Percentiles rank a stretch among this genome's conserved stretches.
phyloP scores from a whole-genome alignment of 2,888 invertebrate genomes.

The Charanyca ferruginea region DNA sequence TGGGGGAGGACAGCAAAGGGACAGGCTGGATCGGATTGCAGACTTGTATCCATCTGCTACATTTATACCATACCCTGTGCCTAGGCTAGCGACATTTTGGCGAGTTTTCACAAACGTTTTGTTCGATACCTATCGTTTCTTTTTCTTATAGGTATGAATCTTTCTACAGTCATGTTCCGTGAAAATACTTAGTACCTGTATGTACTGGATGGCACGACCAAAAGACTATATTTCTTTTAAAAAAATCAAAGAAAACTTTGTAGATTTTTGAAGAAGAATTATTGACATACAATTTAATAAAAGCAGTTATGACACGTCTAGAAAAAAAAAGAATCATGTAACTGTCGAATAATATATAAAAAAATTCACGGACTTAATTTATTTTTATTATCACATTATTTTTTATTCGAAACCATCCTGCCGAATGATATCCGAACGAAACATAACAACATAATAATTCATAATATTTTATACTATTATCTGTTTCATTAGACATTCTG shows the following conservation, averaged over 20 bases:
- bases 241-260: slow-evolving; percentile 12
- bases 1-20: too few relatives aligned
- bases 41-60: too few relatives aligned
- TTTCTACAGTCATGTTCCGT: too few relatives aligned
- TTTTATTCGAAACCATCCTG: slow-evolving; percentile 67
- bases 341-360: slow-evolving; percentile 52
- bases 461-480: slow-evolving; percentile 66
- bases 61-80: too few relatives aligned
- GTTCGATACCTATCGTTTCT: too few relatives aligned
- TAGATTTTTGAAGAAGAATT: slow-evolving; percentile 26
- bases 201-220: slow-evolving; percentile 12
- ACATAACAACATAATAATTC: slow-evolving; percentile 68
- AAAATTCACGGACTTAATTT: slow-evolving; percentile 55
- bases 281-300: slow-evolving; percentile 56
- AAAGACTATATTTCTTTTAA: background rate
- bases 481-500: slow-evolving; percentile 48
- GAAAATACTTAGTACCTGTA: background rate
- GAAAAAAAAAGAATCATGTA: slow-evolving; percentile 54
- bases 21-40: too few relatives aligned
- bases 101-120: too few relatives aligned
- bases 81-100: too few relatives aligned
- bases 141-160: slow-evolving; percentile 3
- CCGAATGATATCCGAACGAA: slow-evolving; percentile 66
- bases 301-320: slow-evolving; percentile 35
- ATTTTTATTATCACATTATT: slow-evolving; percentile 68